Base-by-base conservation (phyloP, 2,113 vertebrate species). In the Daboia siamensis region DNA sequence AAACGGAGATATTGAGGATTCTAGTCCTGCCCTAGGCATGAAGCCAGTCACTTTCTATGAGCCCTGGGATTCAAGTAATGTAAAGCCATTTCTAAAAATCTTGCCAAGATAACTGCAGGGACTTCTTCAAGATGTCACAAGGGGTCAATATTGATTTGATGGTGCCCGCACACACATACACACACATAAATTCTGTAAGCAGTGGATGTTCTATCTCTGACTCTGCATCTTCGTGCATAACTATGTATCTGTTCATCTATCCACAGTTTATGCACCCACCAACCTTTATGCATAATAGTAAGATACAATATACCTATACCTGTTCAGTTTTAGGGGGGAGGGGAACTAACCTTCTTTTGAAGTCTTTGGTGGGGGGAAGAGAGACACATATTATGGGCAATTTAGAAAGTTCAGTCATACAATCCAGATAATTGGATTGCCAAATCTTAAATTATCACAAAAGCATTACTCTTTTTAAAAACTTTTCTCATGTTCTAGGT, bases 401-500 rank as follows among this genome's bases (percentile, higher is more conserved):
- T 80, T 39, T 80, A 80, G 15, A 39, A 80, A 80, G 5, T 20
- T 80, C 5, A 33, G 17, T 39, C 69, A n/a, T 39, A 80, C 6
- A 74, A 33, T 33, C 13, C 29, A 74, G 17, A 74, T 4, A 17
- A 39, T 39, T 74, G 69, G 69, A 39, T 74, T 74, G 61, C 29
- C 61, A 64, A 64, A n/a, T 5, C 29, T 64, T n/a, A 96, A 95
- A 44, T 0, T 7, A 85, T 93, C 92, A 55, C 52, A 91, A 52
- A 85, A 91, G 3, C 15, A 5, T 51, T 93, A 93, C 94, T 93
- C 91, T 64, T 86, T 95, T 95, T 95, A 1, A 96, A 94, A 94
- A 90, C 93, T 94, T 93, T 94, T 96, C 93, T 91, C 94, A 93
- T 52, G 52, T 94, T 91, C 91, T 93, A 95, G 95, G 94, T 93